A percentile compares a stretch with the other conserved stretches of the same genome.
Conservation (phyloP, 2,888 invertebrate genomes). For the Harmothoe impar region DNA sequence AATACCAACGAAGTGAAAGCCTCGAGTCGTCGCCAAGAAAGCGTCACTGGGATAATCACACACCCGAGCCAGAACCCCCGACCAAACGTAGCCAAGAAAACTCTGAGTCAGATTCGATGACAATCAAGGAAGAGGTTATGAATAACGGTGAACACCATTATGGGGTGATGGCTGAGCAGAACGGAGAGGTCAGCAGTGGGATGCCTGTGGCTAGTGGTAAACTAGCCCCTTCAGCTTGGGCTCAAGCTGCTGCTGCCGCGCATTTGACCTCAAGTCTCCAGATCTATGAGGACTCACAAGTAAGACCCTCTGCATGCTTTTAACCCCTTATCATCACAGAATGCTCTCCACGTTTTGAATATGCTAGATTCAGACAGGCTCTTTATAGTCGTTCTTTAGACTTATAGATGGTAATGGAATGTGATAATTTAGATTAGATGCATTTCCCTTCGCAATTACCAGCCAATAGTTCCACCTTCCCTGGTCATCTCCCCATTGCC, state of each 20-base stretch:
- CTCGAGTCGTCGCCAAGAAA: constrained; percentile 15
- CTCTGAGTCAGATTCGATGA: neutral
- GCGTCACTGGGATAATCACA: constrained; percentile 20
- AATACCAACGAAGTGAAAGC: neutral
- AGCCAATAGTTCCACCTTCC: neutral
- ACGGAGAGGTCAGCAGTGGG: neutral
- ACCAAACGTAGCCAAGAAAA: neutral
- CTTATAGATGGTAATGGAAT: neutral
- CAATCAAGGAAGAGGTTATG: constrained; percentile 3
- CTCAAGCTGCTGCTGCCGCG: neutral
- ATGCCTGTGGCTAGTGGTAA: neutral
- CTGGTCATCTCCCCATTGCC: neutral
- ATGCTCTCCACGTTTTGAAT: no score
- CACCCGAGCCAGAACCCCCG: constrained; percentile 3
- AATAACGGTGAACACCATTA: neutral
- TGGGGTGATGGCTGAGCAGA: neutral
- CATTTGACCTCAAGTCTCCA: neutral
- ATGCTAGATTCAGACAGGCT: no score
- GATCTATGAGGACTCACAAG: constrained; percentile 28
- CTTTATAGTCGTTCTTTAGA: neutral
- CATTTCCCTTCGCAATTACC: neutral
- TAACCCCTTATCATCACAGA: neutral
- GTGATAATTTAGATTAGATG: neutral
- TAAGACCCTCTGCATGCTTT: neutral
- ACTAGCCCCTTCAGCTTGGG: neutral